Conservation (phyloP, 2,888 invertebrate species). For the Melanostoma scalare region DNA sequence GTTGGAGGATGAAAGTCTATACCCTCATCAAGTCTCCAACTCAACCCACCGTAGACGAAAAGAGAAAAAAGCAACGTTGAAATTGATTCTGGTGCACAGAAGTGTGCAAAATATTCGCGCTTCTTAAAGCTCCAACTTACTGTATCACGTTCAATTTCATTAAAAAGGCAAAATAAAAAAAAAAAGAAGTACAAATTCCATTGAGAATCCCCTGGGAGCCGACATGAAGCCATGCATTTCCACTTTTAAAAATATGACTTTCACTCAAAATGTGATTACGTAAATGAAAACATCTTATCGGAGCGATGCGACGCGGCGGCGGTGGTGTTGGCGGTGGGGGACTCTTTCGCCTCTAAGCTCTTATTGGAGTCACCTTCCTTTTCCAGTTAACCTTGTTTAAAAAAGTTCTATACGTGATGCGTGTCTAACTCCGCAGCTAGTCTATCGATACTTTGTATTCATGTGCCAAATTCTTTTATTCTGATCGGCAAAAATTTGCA, state of each 20-base stretch:
- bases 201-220: slow-evolving; percentile 44
- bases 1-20: slow-evolving; percentile 10
- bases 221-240: slow-evolving; percentile 28
- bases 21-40: not conserved
- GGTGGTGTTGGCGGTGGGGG: not conserved
- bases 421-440: not conserved
- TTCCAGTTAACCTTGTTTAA: slow-evolving; percentile 45
- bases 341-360: not conserved
- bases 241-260: slow-evolving; percentile 74
- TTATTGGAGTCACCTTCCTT: slow-evolving; percentile 15
- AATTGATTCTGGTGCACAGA: slow-evolving; percentile 44
- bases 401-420: slow-evolving; percentile 39
- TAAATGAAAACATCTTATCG: slow-evolving; percentile 73
- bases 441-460: slow-evolving; percentile 71
- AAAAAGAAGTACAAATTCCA: not conserved
- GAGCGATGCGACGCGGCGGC: not conserved
- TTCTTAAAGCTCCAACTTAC: slow-evolving; percentile 35
- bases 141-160: slow-evolving; percentile 50
- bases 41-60: not conserved
- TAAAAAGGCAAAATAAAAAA: slow-evolving; percentile 23
- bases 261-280: slow-evolving; percentile 80
- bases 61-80: slow-evolving; percentile 28
- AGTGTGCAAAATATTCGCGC: slow-evolving; percentile 16
- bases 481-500: slow-evolving; percentile 67
- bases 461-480: slow-evolving; percentile 61